Base-by-base conservation (phyloP, 1,140 invertebrate species). In the Penaeus vannamei region DNA sequence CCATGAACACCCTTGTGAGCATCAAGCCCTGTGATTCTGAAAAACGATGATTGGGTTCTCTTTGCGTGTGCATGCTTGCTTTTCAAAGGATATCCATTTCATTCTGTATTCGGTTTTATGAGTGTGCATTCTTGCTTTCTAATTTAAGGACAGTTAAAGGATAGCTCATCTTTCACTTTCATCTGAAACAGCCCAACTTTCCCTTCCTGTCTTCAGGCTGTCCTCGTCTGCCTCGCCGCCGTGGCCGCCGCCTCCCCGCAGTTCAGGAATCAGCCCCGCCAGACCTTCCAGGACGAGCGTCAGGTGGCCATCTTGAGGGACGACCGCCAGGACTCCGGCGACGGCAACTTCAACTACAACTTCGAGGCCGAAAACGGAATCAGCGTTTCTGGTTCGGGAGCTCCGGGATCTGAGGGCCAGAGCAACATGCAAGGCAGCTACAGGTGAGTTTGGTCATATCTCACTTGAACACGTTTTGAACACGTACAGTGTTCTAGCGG, bases 301-400 rank as follows among this genome's bases (percentile, higher is more conserved):
- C 32, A 62, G 20, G 80, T 53, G 17, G 81, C 23, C 36, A 88
- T 61, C 64, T 20, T 84, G n/a, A 72, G 72, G 66, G 86, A 88
- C 81, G 86, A 88, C 22, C 86, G 86, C 53, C 26, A n/a, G 26
- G 86, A 84, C 26, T 53, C 22, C 8, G 86, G 81, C 8, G 81
- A 88, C 26, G 86, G 86, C 20, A 84, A 59, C 53, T 87, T 87
- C 86, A 59, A 76, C n/a, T 87, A 83, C 81, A 20, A 29, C 19
- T 88, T 84, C 79, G 86, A 88, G 36, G 61, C 80, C 60, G 32
- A 53, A 17, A 88, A 88, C n/a, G 86, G 81, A 26, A 72, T 88
- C 64, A 23, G 1, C n/a, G 81, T 84, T 36, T 29, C 66, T 22
- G 36, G 64, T 23, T 5, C n/a, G 4, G 86, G 86, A 23, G 29